Evolutionary conservation across 2,113 vertebrate genomes (phyloP), one percentile per base, ranked within the genome.

Genomic region (Onychostoma macrolepis): DNA sequence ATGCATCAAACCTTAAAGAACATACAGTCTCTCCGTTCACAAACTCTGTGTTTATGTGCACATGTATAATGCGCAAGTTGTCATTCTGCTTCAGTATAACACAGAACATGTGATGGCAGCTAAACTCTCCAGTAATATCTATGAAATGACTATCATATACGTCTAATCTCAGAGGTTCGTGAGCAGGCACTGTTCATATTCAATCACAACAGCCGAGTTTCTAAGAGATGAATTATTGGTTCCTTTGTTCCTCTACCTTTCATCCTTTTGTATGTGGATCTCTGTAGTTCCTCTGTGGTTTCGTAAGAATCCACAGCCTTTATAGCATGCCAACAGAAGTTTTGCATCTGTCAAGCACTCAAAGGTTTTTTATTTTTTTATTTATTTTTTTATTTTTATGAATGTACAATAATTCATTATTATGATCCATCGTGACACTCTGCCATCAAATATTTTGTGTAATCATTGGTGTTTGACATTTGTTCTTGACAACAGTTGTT

Each of bases 1-100:
- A 86, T 74, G n/a, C 56, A 69, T 83, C 58, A 77, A 67, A 75
- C 58, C 63, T 71, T 76, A 72, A 63, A 71, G 71, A 86, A 86
- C 28, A 84, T 5, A 13, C n/a, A 38, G 6, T 28, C 26, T 63
- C 36, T 43, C 36, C 12, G 0, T 63, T 53, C 33, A 74, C 36
- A 74, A 33, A 28, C 36, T 81, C 48, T 69, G 53, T 71, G 48
- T 30, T 2, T 80, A n/a, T 45, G 8, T 86, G 65, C 7, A 30
- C 28, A 4, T 53, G 26, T 71, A 53, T 36, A 53, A 17, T 65
- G n/a, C 5, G 58, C 4, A 65, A 28, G 36, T 26, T 81, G 58
- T 71, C 56, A 50, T 33, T 21, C 8, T 50, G 21, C n/a, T 50
- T 50, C 8, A 30, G 24, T 79, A 21, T 79, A 79, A 79, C 21